A percentile compares a stretch with the other conserved stretches of the same genome.
phyloP scores from a whole-genome alignment of 2,113 vertebrate species.

The Oncorhynchus nerka region DNA sequence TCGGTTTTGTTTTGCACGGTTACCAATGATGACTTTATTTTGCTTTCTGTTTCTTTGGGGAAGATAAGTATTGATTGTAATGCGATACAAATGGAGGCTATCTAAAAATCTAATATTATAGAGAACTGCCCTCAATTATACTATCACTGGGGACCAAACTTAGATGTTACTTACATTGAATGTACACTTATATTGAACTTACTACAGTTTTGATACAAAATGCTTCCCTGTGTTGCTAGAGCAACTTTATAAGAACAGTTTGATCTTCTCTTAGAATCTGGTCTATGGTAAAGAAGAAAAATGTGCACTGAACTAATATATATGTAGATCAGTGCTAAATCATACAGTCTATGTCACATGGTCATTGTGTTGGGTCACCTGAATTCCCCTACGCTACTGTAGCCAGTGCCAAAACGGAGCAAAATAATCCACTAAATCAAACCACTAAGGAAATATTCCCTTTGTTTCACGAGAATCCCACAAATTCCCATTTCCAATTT shows the following conservation, averaged over 20 bases:
- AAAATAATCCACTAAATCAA: slow-evolving; percentile 30
- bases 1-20: slow-evolving; percentile 58
- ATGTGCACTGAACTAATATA: too few relatives aligned
- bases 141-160: slow-evolving; percentile 5
- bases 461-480: not conserved
- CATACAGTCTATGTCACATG: too few relatives aligned
- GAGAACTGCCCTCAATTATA: slow-evolving; percentile 14
- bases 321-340: too few relatives aligned
- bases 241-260: too few relatives aligned
- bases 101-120: slow-evolving; percentile 11
- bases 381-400: not conserved
- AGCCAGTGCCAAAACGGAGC: slow-evolving; percentile 37
- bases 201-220: too few relatives aligned
- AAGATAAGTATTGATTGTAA: not conserved
- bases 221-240: too few relatives aligned
- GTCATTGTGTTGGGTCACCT: not conserved
- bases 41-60: slow-evolving; percentile 18
- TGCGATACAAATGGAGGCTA: slow-evolving; percentile 13
- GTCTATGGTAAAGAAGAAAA: too few relatives aligned
- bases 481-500: not conserved
- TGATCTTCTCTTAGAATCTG: too few relatives aligned
- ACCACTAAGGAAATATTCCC: not conserved
- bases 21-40: slow-evolving; percentile 37
- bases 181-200: too few relatives aligned
- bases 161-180: not conserved